Conservation (phyloP, 2,888 invertebrate genomes). For the Drosophila mimica region DNA sequence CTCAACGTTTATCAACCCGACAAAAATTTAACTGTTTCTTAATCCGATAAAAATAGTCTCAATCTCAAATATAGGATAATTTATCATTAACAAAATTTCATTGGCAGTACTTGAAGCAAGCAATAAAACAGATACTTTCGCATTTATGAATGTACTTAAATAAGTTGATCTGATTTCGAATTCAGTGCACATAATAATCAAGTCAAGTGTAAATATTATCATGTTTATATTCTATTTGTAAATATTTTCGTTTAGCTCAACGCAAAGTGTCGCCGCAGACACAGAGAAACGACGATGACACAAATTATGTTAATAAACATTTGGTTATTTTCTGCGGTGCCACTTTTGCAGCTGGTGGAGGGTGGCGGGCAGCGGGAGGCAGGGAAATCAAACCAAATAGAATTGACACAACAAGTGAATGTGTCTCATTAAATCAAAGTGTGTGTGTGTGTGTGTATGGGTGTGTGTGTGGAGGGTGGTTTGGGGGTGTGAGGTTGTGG, state of each 20-base stretch:
- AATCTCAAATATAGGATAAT: not conserved
- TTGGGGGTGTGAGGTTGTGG: conserved; percentile 1
- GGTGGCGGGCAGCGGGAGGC: conserved; percentile 31
- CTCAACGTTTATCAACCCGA: not conserved
- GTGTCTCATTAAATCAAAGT: conserved; percentile 39
- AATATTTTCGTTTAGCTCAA: conserved; percentile 37
- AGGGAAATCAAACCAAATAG: conserved; percentile 14
- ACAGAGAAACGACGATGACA: conserved; percentile 43
- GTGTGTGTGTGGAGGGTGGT: not conserved
- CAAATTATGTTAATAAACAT: conserved; percentile 74
- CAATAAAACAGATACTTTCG: not conserved
- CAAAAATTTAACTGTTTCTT: not conserved
- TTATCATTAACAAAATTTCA: not conserved
- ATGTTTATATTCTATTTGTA: conserved; percentile 38
- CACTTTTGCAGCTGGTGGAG: not conserved
- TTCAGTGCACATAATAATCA: not conserved
- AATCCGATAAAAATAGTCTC: not conserved
- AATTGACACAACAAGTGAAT: conserved; percentile 62
- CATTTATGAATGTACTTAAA: not conserved
- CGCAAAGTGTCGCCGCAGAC: conserved; percentile 29
- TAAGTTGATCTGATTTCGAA: not conserved
- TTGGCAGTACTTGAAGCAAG: not conserved
- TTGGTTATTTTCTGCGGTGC: conserved; percentile 23
- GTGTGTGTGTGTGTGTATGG: not conserved
- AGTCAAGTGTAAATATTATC: conserved; percentile 13